Evolutionary conservation across 2,113 vertebrate genomes (phyloP).

Genomic region (Naja naja): DNA sequence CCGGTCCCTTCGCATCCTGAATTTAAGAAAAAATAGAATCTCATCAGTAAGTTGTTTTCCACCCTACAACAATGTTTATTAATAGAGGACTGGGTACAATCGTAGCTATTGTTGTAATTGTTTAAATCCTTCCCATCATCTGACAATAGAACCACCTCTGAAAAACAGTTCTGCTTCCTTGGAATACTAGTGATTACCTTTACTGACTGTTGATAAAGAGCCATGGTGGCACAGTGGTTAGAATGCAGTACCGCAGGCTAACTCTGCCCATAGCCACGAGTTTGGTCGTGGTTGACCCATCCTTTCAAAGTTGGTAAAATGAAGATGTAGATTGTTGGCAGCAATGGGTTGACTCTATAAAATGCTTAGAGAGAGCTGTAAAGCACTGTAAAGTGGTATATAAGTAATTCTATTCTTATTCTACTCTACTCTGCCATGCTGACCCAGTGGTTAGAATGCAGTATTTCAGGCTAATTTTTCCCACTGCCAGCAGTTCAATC

Average conservation of each 20-base stretch:
- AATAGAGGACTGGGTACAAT: not conserved
- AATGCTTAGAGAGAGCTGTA: not conserved
- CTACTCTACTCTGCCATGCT: no score
- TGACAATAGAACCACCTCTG: not conserved
- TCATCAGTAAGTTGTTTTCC: constrained; percentile 73
- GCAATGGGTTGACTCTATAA: not conserved
- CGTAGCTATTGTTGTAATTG: not conserved
- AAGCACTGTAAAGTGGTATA: no score
- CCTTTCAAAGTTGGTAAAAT: not conserved
- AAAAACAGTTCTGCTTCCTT: not conserved
- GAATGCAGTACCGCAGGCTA: not conserved
- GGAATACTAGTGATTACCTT: not conserved
- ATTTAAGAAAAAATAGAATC: constrained; percentile 77
- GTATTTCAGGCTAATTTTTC: no score
- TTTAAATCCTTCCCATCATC: not conserved
- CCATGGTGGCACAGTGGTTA: not conserved
- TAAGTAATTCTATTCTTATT: no score
- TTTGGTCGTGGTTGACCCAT: not conserved
- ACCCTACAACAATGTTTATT: not conserved
- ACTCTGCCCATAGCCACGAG: not conserved
- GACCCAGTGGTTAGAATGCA: no score
- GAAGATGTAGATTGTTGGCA: not conserved
- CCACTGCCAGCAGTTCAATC: no score
- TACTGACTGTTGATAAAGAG: not conserved
- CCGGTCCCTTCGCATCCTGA: constrained; percentile 72